A percentile compares a stretch with the other conserved stretches of the same genome.
Conservation (phyloP, 64 coral and sea anemone species). For the Montipora capricornis region DNA sequence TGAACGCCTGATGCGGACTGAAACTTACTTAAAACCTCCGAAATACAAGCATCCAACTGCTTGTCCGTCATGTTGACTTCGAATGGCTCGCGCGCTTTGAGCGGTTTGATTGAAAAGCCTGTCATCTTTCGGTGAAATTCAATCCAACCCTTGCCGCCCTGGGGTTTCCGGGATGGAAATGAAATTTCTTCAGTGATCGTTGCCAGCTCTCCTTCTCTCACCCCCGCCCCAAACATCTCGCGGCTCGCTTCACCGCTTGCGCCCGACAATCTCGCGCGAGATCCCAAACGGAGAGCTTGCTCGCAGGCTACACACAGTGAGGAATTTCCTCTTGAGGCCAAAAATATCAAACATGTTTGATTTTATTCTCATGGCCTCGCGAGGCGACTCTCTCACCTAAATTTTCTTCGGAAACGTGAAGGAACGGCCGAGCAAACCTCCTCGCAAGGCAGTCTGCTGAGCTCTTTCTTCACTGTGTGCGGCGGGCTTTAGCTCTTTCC, state of each 20-base stretch:
- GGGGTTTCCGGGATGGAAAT: background rate
- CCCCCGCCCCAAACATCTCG: background rate
- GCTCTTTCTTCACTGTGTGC: too few species aligned
- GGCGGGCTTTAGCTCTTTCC: too few species aligned
- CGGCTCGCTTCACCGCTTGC: background rate
- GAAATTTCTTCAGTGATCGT: background rate
- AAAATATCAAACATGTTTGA: too few species aligned
- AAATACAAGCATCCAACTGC: constrained; percentile 8
- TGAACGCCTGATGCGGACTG: background rate
- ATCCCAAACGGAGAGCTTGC: background rate
- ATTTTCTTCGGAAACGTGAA: too few species aligned
- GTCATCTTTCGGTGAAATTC: background rate
- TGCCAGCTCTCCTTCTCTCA: background rate
- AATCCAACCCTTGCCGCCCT: background rate
- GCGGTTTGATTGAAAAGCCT: background rate
- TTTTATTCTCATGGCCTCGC: too few species aligned
- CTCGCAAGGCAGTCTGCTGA: too few species aligned
- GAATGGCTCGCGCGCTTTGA: background rate
- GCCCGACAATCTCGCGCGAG: background rate
- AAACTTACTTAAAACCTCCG: background rate
- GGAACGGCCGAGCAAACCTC: too few species aligned
- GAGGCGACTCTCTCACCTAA: too few species aligned
- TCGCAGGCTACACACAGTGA: background rate
- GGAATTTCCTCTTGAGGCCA: too few species aligned
- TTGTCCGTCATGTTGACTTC: constrained; percentile 1